Conservation (phyloP, 2,797 vertebrate species). For the Odontamblyopus lacepedii region DNA sequence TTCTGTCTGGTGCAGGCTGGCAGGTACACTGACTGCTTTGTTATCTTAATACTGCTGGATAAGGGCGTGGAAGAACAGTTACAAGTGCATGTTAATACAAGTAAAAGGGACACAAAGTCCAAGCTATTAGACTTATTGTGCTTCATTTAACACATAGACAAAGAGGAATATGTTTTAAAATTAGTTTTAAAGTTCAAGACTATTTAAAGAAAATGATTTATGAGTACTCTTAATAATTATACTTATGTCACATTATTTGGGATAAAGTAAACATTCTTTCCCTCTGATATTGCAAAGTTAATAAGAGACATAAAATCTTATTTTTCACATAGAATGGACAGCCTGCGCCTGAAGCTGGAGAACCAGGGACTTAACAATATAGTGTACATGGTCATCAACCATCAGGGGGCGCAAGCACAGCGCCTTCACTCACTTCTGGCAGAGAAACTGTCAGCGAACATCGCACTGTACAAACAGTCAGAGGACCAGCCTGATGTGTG, state of each 20-base stretch:
- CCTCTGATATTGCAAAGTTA: not conserved
- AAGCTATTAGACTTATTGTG: not conserved
- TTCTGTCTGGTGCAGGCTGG: slow-evolving; percentile 91
- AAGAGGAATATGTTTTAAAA: not conserved
- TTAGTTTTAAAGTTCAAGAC: not conserved
- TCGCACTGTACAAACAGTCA: slow-evolving; percentile 87
- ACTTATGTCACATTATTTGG: no score
- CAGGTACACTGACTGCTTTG: slow-evolving; percentile 70
- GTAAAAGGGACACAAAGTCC: not conserved
- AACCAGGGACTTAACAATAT: slow-evolving; percentile 82
- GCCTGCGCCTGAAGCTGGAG: slow-evolving; percentile 85
- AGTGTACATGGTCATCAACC: slow-evolving; percentile 87
- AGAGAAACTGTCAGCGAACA: slow-evolving; percentile 77
- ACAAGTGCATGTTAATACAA: slow-evolving; percentile 1
- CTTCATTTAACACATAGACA: not conserved
- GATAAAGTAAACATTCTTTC: no score
- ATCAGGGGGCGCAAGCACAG: slow-evolving; percentile 78
- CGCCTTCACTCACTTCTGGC: slow-evolving; percentile 76
- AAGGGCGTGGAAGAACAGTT: not conserved
- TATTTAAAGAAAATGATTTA: no score
- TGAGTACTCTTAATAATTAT: no score
- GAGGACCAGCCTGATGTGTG: slow-evolving; percentile 84
- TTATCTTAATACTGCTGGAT: not conserved
- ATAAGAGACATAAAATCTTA: not conserved
- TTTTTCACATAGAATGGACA: slow-evolving; percentile 78